These are phyloP conservation scores for Nothoprocta perdicaria DNA, from an alignment of 2,113 vertebrate species.

Conservation along the genomic window DNA sequence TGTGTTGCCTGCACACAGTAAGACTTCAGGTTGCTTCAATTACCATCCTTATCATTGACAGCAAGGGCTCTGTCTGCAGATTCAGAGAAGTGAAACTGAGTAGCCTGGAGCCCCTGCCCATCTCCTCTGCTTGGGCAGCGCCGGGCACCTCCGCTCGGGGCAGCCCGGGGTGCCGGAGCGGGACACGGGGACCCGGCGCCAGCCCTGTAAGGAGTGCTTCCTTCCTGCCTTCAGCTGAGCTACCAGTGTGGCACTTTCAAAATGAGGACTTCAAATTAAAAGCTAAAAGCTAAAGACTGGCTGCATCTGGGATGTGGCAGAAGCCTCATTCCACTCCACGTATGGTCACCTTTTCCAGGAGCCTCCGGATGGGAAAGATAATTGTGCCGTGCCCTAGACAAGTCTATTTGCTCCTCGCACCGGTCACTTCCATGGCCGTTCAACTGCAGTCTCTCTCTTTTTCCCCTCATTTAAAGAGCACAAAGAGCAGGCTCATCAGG, in stretches of 20 bases:
- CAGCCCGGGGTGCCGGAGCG: too few relatives aligned
- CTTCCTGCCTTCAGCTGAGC: conserved; percentile 21
- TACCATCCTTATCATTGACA: not conserved
- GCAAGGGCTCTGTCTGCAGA: conserved; percentile 4
- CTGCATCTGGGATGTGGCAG: conserved; percentile 57
- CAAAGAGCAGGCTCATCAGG: not conserved
- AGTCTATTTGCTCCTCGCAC: conserved; percentile 39
- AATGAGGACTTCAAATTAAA: conserved; percentile 52
- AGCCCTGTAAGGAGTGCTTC: not conserved
- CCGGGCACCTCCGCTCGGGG: too few relatives aligned
- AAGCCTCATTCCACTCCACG: conserved; percentile 28
- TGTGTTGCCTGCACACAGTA: not conserved
- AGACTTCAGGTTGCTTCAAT: not conserved
- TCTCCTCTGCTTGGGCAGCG: not conserved
- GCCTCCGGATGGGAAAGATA: conserved; percentile 51
- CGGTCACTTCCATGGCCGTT: not conserved
- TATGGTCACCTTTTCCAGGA: conserved; percentile 48
- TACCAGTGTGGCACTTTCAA: conserved; percentile 17
- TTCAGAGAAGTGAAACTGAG: not conserved
- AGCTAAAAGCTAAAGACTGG: conserved; percentile 20
- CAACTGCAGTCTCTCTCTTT: not conserved
- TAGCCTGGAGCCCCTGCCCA: not conserved
- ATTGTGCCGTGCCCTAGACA: conserved; percentile 49
- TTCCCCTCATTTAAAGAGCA: not conserved
- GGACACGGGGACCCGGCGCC: not conserved